Percentiles rank a stretch among this genome's conserved stretches.
Conservation (phyloP, 2,113 vertebrate genomes). For the Pardalotus punctatus region DNA sequence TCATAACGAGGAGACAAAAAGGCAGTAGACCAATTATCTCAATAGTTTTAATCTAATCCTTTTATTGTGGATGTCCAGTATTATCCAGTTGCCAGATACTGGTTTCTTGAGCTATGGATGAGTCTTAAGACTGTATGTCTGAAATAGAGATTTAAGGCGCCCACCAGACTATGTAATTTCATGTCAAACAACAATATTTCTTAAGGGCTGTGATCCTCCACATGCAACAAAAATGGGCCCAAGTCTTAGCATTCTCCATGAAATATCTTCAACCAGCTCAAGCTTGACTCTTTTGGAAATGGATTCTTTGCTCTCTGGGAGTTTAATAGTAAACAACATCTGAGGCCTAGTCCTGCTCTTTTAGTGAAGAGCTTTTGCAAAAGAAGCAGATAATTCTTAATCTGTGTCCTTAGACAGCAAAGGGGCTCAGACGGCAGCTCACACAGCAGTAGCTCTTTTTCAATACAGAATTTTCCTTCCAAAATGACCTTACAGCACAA, state of each 20-base stretch:
- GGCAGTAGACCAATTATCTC: background rate
- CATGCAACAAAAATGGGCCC: background rate
- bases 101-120: background rate
- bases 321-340: background rate
- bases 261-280: background rate
- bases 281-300: background rate
- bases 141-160: background rate
- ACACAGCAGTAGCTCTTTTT: background rate
- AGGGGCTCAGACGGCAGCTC: background rate
- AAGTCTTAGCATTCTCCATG: background rate
- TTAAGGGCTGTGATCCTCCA: background rate
- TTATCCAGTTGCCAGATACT: background rate
- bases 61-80: fast-evolving
- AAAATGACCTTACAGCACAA: background rate
- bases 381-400: background rate
- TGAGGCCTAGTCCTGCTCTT: background rate
- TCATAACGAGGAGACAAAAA: background rate
- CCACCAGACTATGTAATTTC: background rate
- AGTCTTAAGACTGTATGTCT: background rate
- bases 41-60: background rate
- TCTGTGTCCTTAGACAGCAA: background rate
- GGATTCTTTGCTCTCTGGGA: background rate
- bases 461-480: background rate
- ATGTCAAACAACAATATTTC: background rate
- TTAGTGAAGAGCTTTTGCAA: fast-evolving